Evolutionary conservation across 1,140 invertebrate genomes (phyloP).

Genomic region (Drosophila paulistorum): DNA sequence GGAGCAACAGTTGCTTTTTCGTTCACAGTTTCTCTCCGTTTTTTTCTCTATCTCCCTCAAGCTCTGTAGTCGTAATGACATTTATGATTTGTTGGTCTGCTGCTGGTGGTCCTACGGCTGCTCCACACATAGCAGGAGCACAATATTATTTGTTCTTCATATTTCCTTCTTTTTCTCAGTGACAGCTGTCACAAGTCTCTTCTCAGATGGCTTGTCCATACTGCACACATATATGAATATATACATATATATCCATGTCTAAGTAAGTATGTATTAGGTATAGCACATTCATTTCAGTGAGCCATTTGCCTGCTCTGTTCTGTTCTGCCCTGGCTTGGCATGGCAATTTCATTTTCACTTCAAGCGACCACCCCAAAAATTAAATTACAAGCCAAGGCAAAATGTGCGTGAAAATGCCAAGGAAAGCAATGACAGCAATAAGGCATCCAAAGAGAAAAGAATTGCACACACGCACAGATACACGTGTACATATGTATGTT

Average conservation of each 20-base stretch:
- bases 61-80: conserved; percentile 43
- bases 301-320: conserved; percentile 1
- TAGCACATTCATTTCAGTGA: conserved; percentile 13
- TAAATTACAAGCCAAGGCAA: conserved; percentile 65
- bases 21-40: neutral
- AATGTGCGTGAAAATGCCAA: conserved; percentile 24
- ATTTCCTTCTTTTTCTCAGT: conserved; percentile 21
- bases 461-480: conserved; percentile 25
- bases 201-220: conserved; percentile 21
- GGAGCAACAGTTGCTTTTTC: conserved; percentile 14
- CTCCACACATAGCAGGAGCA: neutral
- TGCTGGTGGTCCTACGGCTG: conserved; percentile 22
- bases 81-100: conserved; percentile 72
- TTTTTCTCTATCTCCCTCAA: neutral
- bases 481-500: conserved; percentile 21
- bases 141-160: conserved; percentile 12
- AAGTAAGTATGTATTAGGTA: conserved; percentile 15
- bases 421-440: conserved; percentile 4
- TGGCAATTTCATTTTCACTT: conserved; percentile 57
- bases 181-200: conserved; percentile 45
- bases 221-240: neutral
- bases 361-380: conserved; percentile 49
- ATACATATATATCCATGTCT: conserved; percentile 11
- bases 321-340: conserved; percentile 13
- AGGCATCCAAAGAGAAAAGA: conserved; percentile 5